Evolutionary conservation across 2,797 vertebrate genomes (phyloP).

Genomic region (Neosalanx taihuensis): DNA sequence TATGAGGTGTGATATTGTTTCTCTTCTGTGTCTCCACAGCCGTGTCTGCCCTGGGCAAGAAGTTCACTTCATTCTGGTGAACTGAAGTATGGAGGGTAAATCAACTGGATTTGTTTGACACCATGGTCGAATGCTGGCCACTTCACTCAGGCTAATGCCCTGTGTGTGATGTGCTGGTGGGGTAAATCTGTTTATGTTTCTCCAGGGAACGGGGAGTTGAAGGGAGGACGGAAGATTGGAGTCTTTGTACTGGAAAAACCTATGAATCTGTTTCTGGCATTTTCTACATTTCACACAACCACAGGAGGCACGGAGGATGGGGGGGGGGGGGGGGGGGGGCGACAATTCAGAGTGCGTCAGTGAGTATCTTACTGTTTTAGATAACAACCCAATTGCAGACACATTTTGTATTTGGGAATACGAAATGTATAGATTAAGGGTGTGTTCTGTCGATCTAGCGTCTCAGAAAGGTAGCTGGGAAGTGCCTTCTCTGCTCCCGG

Average conservation of each 20-base stretch:
- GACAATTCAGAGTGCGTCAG: slow-evolving; percentile 81
- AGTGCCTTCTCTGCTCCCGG: too few species aligned
- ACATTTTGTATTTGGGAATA: neutral
- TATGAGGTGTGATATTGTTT: neutral
- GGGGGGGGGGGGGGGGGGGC: slow-evolving; percentile 36
- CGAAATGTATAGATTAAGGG: too few species aligned
- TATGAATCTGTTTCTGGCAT: slow-evolving; percentile 82
- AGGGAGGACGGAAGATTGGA: slow-evolving; percentile 58
- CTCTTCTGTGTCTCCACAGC: slow-evolving; percentile 65
- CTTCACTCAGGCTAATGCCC: neutral
- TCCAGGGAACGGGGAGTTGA: slow-evolving; percentile 50
- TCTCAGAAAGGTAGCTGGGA: too few species aligned
- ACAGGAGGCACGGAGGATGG: slow-evolving; percentile 32
- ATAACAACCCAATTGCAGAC: slow-evolving; percentile 10
- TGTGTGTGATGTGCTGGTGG: neutral
- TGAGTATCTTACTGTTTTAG: slow-evolving; percentile 68
- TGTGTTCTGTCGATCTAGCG: too few species aligned
- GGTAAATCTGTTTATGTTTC: slow-evolving; percentile 35
- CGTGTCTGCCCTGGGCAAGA: slow-evolving; percentile 96
- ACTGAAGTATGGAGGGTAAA: slow-evolving; percentile 74
- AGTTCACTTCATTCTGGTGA: slow-evolving; percentile 99
- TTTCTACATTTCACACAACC: slow-evolving; percentile 58
- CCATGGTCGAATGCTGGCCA: neutral
- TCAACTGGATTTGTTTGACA: slow-evolving; percentile 7
- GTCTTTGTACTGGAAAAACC: slow-evolving; percentile 87